Percentiles rank a stretch among this genome's conserved stretches.
These are phyloP conservation scores for Anolis apletophallus DNA, from an alignment of 2,797 vertebrate genomes.

Conservation along the genomic window DNA sequence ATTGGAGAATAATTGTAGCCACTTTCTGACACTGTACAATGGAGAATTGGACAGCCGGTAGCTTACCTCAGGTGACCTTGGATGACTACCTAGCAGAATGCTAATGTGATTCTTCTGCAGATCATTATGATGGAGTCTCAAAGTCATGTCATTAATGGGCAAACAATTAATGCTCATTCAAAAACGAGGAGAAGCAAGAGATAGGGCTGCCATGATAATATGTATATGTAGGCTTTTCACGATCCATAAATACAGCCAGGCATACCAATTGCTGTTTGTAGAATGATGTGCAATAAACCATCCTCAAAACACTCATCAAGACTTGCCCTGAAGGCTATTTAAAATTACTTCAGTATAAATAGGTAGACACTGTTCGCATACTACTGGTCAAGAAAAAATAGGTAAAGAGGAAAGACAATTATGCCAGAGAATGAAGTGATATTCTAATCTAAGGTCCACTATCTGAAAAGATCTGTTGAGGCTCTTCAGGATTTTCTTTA, in stretches of 20 bases:
- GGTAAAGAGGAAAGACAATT: background rate
- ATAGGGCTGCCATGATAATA: constrained; percentile 17
- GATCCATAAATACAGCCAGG: constrained; percentile 38
- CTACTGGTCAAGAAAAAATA: background rate
- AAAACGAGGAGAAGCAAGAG: constrained; percentile 21
- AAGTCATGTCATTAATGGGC: constrained; percentile 23
- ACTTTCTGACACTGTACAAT: background rate
- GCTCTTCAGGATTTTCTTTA: background rate
- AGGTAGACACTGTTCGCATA: constrained; percentile 4
- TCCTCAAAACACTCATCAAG: constrained; percentile 8
- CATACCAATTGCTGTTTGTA: constrained; percentile 9
- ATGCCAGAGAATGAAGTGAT: background rate
- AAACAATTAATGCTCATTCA: constrained; percentile 27
- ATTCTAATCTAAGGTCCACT: constrained; percentile 1
- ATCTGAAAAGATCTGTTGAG: background rate
- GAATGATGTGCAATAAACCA: background rate
- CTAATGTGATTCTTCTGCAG: constrained; percentile 39
- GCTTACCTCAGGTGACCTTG: constrained; percentile 34
- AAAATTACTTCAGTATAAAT: constrained; percentile 40
- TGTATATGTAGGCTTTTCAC: background rate
- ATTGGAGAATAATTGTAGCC: constrained; percentile 27
- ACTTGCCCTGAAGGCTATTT: constrained; percentile 18
- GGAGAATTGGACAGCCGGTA: constrained; percentile 43
- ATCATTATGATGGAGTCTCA: constrained; percentile 25
- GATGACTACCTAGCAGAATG: constrained; percentile 34